Conservation (phyloP, 1,140 invertebrate species). For the Calycopis cecrops region DNA sequence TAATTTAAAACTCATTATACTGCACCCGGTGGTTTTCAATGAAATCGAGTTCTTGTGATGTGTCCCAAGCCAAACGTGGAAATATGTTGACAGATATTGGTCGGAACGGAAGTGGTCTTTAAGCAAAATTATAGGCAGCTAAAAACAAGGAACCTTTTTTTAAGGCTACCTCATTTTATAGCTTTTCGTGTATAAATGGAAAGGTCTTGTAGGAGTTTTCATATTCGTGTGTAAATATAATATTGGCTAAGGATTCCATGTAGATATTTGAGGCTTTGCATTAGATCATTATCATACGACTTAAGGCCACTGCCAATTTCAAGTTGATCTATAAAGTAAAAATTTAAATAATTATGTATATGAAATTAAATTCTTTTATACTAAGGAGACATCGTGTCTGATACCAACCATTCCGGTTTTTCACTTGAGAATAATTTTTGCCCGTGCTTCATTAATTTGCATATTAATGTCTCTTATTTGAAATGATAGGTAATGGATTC, state of each 20-base stretch:
- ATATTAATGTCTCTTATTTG: conserved; percentile 64
- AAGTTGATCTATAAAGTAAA: conserved; percentile 8
- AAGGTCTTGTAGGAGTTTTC: conserved; percentile 22
- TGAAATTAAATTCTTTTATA: conserved; percentile 13
- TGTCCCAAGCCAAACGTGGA: conserved; percentile 60
- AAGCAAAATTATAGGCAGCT: conserved; percentile 66
- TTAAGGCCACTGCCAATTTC: not conserved
- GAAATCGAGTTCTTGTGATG: conserved; percentile 72
- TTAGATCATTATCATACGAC: too few species aligned
- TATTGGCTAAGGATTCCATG: too few species aligned
- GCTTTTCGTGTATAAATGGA: conserved; percentile 31
- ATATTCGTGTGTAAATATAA: not conserved
- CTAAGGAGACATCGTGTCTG: conserved; percentile 60
- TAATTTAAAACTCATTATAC: conserved; percentile 72
- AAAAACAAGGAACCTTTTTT: conserved; percentile 53
- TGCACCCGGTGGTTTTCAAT: conserved; percentile 62
- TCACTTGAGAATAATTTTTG: conserved; percentile 62
- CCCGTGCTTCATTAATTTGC: conserved; percentile 47
- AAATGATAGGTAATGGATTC: conserved; percentile 32
- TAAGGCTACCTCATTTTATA: conserved; percentile 53
- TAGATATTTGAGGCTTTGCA: too few species aligned
- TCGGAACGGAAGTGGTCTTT: conserved; percentile 68
- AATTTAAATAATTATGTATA: conserved; percentile 17
- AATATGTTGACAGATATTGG: conserved; percentile 73
- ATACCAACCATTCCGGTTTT: conserved; percentile 63